Conservation (phyloP, 2,797 vertebrate genomes). For the Acanthopagrus latus region DNA sequence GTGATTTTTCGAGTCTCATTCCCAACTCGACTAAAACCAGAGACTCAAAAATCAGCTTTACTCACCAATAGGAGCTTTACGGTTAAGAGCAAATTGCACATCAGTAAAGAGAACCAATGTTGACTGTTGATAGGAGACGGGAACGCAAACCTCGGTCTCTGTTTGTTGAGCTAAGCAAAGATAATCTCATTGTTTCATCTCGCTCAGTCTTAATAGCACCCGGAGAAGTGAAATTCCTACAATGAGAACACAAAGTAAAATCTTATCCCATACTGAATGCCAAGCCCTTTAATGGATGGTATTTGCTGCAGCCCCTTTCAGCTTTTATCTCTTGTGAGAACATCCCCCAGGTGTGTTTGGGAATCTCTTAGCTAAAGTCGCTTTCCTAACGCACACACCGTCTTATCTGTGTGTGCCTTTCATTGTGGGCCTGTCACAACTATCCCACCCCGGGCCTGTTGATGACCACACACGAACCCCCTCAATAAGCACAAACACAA, state of each 20-base stretch:
- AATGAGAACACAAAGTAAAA: constrained; percentile 47
- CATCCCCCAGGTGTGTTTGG: constrained; percentile 76
- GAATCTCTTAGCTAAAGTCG: constrained; percentile 49
- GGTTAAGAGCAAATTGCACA: background rate
- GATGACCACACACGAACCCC: constrained; percentile 72
- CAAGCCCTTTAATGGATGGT: constrained; percentile 60
- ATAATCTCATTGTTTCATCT: constrained; percentile 67
- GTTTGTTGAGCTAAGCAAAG: constrained; percentile 47
- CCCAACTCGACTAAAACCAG: too few species aligned
- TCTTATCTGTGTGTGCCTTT: constrained; percentile 74
- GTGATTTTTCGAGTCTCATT: too few species aligned
- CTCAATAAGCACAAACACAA: constrained; percentile 71
- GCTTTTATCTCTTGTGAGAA: constrained; percentile 68
- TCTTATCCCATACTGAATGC: constrained; percentile 50
- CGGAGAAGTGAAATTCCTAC: constrained; percentile 40
- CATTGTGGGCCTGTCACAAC: constrained; percentile 69
- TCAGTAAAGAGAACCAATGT: constrained; percentile 18
- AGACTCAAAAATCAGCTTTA: too few species aligned
- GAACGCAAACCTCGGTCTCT: constrained; percentile 31
- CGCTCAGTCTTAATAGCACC: constrained; percentile 48
- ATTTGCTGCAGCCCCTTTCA: constrained; percentile 58
- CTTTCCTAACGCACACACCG: constrained; percentile 56
- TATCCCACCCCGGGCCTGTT: constrained; percentile 40
- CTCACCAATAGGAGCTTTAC: background rate
- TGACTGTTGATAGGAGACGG: constrained; percentile 14